Percentiles rank a stretch among this genome's conserved stretches.
Evolutionary conservation across 2,797 vertebrate species (phyloP).

Genomic region (Etheostoma nigrum): DNA sequence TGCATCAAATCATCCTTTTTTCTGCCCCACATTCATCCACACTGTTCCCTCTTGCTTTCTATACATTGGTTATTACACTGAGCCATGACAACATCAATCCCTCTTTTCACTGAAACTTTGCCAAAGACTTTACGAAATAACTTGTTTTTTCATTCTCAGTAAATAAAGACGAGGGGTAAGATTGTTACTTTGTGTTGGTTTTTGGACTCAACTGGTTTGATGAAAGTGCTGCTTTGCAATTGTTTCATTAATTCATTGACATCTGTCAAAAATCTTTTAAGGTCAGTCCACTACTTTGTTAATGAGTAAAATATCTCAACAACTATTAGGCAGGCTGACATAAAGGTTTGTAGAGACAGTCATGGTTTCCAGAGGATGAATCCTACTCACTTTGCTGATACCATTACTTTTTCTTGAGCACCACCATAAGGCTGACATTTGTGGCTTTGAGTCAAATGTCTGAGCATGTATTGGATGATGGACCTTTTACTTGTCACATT

Average conservation of each 20-base stretch:
- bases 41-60: slow-evolving; percentile 5
- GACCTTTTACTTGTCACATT: no score
- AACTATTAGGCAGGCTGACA: no score
- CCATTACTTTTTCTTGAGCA: no score
- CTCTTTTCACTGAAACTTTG: slow-evolving; percentile 1
- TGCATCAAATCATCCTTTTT: slow-evolving; percentile 8
- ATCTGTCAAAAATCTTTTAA: background rate
- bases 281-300: background rate
- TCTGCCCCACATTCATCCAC: slow-evolving; percentile 23
- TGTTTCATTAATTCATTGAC: no score
- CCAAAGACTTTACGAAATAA: background rate
- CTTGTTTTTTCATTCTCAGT: background rate
- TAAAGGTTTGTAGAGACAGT: background rate
- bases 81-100: slow-evolving; percentile 19
- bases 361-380: background rate
- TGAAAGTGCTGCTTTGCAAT: background rate
- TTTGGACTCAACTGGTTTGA: background rate
- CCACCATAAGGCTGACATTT: no score
- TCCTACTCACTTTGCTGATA: no score
- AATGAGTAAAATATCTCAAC: background rate
- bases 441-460: no score
- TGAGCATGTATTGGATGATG: no score
- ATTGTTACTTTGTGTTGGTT: background rate
- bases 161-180: background rate
- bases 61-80: slow-evolving; percentile 33